A percentile compares a stretch with the other conserved stretches of the same genome.
Conservation (phyloP, 2,113 vertebrate genomes). For the Atrichornis clamosus region DNA sequence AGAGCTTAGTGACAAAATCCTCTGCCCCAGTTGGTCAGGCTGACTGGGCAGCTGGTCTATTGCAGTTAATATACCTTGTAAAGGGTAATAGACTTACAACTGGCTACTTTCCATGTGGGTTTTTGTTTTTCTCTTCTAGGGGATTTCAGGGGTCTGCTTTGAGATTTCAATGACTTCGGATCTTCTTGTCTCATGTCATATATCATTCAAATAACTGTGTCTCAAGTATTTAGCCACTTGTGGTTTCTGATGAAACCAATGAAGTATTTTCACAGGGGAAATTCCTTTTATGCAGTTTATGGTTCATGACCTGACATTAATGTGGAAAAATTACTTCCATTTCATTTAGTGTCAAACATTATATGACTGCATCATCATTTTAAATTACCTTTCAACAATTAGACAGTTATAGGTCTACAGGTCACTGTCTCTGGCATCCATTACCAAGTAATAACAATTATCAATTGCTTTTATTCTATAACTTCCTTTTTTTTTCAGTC, state of each 20-base stretch:
- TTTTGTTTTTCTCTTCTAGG: neutral
- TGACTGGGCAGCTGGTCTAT: neutral
- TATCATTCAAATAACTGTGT: neutral
- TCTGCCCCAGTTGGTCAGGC: neutral
- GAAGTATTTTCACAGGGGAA: neutral
- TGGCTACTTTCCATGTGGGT: neutral
- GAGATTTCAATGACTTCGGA: neutral
- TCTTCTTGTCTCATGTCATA: neutral
- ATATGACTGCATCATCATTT: neutral
- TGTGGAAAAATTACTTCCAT: neutral
- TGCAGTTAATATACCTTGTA: neutral
- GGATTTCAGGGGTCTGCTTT: neutral
- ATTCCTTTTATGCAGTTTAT: neutral
- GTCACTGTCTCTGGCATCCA: neutral
- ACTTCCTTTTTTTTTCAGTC: neutral
- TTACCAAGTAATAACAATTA: neutral
- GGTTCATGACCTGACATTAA: neutral
- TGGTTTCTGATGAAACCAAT: neutral
- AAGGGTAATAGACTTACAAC: neutral
- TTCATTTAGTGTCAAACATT: neutral
- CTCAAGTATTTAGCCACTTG: neutral
- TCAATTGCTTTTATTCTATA: neutral
- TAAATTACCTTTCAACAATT: neutral
- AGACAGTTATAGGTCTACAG: neutral
- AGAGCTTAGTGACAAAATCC: conserved; percentile 21